phyloP scores from a whole-genome alignment of 2,113 vertebrate genomes.

The Cacatua alba region DNA sequence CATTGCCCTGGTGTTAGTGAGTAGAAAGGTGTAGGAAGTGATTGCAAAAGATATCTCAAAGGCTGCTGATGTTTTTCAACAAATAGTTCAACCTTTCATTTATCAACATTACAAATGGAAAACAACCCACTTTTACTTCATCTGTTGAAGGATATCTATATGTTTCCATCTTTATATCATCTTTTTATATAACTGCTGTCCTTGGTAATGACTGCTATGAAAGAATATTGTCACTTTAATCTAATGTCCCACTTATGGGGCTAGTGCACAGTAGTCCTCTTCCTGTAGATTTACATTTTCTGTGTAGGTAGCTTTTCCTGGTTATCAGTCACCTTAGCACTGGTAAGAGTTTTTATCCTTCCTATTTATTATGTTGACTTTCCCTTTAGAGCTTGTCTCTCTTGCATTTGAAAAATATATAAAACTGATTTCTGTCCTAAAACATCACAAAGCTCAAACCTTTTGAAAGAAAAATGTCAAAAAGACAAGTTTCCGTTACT shows the following conservation, averaged over 20 bases:
- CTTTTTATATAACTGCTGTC: conserved; percentile 12
- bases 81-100: not conserved
- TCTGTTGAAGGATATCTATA: not conserved
- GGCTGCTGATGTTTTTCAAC: not conserved
- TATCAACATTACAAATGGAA: not conserved
- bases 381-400: not conserved
- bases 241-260: not conserved
- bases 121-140: not conserved
- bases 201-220: conserved; percentile 58
- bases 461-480: not conserved
- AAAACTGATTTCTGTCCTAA: not conserved
- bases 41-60: not conserved
- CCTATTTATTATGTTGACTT: not conserved
- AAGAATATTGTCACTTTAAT: conserved; percentile 21
- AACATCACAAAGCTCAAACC: not conserved
- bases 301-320: not conserved
- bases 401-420: not conserved
- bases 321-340: not conserved
- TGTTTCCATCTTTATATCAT: not conserved
- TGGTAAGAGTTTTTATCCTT: not conserved
- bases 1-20: not conserved
- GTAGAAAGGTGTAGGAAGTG: not conserved
- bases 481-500: not conserved
- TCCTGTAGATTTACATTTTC: not conserved
- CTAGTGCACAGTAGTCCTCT: not conserved